Conservation (phyloP, 2,797 vertebrate species). For the Valencia hispanica region DNA sequence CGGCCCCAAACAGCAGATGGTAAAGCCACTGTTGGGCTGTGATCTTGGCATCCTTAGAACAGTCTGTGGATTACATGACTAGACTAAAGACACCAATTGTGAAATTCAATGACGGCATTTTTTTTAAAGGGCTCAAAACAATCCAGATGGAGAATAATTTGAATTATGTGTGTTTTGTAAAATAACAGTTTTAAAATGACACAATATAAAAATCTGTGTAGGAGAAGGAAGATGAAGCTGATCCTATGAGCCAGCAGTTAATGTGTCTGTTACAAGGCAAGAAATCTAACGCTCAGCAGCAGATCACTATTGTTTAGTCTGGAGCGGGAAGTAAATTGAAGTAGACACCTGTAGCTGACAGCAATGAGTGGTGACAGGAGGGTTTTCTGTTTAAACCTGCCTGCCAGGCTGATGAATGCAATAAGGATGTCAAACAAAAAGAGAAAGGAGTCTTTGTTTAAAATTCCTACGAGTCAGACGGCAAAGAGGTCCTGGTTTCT, state of each 20-base stretch:
- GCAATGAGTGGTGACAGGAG: conserved; percentile 35
- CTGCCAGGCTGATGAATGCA: conserved; percentile 42
- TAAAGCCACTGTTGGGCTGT: conserved; percentile 9
- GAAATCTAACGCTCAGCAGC: conserved; percentile 8
- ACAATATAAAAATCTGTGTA: conserved; percentile 4
- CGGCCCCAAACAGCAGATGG: conserved; percentile 16
- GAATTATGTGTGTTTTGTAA: neutral
- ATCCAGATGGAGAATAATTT: neutral
- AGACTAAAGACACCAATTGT: conserved; percentile 4
- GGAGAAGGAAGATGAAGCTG: conserved; percentile 10
- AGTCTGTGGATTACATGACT: neutral
- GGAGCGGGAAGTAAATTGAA: conserved; percentile 34
- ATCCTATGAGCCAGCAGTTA: conserved; percentile 1
- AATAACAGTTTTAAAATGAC: neutral
- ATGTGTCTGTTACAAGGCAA: conserved; percentile 22
- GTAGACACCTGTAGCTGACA: conserved; percentile 59
- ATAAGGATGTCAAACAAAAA: conserved; percentile 43
- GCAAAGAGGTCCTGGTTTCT: neutral
- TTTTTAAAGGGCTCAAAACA: neutral
- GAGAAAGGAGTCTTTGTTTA: neutral
- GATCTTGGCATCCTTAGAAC: conserved; percentile 10
- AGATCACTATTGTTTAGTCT: conserved; percentile 43
- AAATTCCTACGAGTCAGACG: conserved; percentile 2
- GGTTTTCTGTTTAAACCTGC: conserved; percentile 33
- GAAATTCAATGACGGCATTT: neutral